phyloP scores from a whole-genome alignment of 1,140 invertebrate genomes.

The Maconellicoccus hirsutus region DNA sequence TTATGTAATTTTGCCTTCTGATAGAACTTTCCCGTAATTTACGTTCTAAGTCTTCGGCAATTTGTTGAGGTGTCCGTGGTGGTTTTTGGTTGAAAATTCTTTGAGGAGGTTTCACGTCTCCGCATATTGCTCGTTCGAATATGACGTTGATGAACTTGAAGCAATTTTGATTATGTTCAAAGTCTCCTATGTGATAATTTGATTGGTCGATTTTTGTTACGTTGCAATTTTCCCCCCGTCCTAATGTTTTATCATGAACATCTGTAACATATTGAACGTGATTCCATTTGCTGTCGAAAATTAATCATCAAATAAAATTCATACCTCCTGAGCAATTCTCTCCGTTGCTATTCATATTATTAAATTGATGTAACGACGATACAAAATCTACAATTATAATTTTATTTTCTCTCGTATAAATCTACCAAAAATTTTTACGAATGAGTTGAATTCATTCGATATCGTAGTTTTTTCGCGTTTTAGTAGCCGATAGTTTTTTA shows the following conservation, averaged over 20 bases:
- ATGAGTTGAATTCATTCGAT: too few species aligned
- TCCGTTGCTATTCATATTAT: background rate
- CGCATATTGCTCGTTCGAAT: background rate
- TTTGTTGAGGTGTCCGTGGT: background rate
- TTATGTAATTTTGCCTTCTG: background rate
- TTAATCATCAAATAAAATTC: background rate
- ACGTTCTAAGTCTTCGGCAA: background rate
- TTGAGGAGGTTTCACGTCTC: background rate
- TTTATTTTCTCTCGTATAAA: too few species aligned
- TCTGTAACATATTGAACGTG: background rate
- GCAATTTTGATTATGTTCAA: background rate
- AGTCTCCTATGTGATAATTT: background rate
- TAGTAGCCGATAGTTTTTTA: too few species aligned
- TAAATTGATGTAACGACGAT: background rate
- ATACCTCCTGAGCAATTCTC: background rate
- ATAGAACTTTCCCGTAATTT: background rate
- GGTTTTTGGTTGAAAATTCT: background rate
- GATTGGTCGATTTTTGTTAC: background rate
- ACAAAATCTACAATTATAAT: background rate
- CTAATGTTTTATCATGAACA: background rate
- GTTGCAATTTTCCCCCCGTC: background rate
- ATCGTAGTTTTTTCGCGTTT: too few species aligned
- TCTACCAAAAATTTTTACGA: too few species aligned
- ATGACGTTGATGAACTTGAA: background rate
- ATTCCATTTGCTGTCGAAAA: background rate